Base-by-base conservation (phyloP, 2,888 invertebrate genomes). In the Tetramorium bicarinatum region DNA sequence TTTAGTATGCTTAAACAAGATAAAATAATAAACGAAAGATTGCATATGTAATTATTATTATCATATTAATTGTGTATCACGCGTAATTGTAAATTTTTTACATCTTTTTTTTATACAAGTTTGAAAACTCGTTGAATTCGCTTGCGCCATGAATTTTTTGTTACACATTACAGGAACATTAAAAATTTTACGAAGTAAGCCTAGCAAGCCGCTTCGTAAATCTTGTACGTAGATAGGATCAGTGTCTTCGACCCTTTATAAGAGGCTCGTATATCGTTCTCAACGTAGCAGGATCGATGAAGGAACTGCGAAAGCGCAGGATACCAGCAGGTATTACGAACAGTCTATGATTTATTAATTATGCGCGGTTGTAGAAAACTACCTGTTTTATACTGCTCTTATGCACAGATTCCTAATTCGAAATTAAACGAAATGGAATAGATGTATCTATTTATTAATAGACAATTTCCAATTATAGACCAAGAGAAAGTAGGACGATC, bases 251-350 rank as follows among this genome's bases (percentile, higher is more conserved):
- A 79, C 71, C 38, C 71, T 56, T 56, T 71, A 56, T 47, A 72
- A 72, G 59, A 72, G 47, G 18, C 47, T 59, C 79, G 2, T 79
- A 72, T 79, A 79, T 59, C n/a, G 47, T 71, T 79, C 72, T n/a
- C 54, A 9, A 47, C 18, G 56, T 59, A 79, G 29, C 34, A 18
- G 21, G 59, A 80, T 79, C 79, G 71, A 79, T 79, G 71, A 79
- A 25, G 79, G 34, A 44, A 79, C 34, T 21, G 25, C 54, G 54
- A 59, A 72, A 80, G 72, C 71, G 47, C 47, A 52, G 47, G 44
- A 11, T 69, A 54, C 25, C 29, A 44, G 6, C 54, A 56, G 9
- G 44, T 79, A 79, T 69, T 71, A 80, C 71, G 44, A 69, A 56
- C 44, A 44, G 34, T 29, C 15, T 25, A 47, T 72, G 47, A 72